Conservation (phyloP, 2,113 vertebrate species). For the Pseudorasbora parva region DNA sequence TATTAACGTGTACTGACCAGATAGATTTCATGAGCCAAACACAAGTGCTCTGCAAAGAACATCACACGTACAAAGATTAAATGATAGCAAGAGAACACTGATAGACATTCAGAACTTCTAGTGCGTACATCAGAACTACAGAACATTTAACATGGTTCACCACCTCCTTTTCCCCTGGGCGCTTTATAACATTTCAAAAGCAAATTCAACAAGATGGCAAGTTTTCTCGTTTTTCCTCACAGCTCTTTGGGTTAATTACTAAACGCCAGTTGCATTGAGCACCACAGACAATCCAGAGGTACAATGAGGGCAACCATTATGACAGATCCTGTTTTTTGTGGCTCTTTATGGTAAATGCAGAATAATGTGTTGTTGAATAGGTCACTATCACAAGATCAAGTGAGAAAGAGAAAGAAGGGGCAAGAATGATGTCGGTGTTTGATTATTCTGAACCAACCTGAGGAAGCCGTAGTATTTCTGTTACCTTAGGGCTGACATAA, state of each 20-base stretch:
- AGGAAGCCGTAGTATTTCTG: conserved; percentile 22
- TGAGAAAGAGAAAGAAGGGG: background rate
- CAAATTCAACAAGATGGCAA: conserved; percentile 25
- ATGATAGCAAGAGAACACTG: conserved; percentile 65
- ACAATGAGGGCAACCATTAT: background rate
- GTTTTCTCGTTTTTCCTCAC: conserved; percentile 41
- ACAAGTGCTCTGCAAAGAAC: conserved; percentile 58
- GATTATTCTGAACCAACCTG: conserved; percentile 23
- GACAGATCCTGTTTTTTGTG: background rate
- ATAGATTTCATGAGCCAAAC: conserved; percentile 74
- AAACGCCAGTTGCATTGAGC: conserved; percentile 19
- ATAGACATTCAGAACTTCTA: conserved; percentile 69
- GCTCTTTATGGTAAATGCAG: background rate
- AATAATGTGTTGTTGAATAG: conserved; percentile 17
- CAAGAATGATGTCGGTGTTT: background rate
- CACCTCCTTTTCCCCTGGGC: conserved; percentile 57
- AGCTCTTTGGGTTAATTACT: conserved; percentile 59
- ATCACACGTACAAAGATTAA: conserved; percentile 64
- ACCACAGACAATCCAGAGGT: conserved; percentile 26
- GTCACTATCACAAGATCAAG: conserved; percentile 18
- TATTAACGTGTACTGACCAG: conserved; percentile 49
- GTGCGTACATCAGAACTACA: conserved; percentile 72
- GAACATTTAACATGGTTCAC: conserved; percentile 69
- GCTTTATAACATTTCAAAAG: conserved; percentile 42
- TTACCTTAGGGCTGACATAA: conserved; percentile 2